These are phyloP conservation scores for Planiliza haematocheilus DNA, from an alignment of 2,113 vertebrate genomes.

Conservation along the genomic window DNA sequence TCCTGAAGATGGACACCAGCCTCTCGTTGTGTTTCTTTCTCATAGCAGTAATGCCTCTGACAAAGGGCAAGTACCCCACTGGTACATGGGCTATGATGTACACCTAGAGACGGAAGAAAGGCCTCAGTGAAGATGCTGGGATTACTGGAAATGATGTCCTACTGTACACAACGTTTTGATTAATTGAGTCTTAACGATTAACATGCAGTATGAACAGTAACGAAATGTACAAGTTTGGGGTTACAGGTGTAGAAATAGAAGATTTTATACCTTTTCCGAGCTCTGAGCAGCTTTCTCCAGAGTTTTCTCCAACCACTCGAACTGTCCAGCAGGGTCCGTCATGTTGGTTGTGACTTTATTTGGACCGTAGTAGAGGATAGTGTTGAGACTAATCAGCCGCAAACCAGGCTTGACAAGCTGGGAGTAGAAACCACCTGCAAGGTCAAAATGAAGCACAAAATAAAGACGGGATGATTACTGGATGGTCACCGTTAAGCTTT, in stretches of 20 bases:
- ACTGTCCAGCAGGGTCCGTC: constrained; percentile 86
- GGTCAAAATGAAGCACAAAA: too few relatives aligned
- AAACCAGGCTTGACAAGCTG: constrained; percentile 86
- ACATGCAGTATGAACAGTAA: not conserved
- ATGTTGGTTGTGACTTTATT: constrained; percentile 85
- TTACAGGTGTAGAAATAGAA: too few relatives aligned
- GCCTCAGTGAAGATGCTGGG: not conserved
- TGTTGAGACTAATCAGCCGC: constrained; percentile 94
- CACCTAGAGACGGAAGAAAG: constrained; percentile 80
- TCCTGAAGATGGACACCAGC: constrained; percentile 89
- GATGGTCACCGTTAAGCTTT: too few relatives aligned
- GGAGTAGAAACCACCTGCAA: constrained; percentile 94
- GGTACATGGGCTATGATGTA: constrained; percentile 94
- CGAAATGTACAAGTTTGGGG: not conserved
- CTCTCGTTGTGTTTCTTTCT: constrained; percentile 87
- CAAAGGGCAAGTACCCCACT: constrained; percentile 89
- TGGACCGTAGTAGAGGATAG: constrained; percentile 93
- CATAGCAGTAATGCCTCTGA: constrained; percentile 82
- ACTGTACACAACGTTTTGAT: not conserved
- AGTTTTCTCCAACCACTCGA: constrained; percentile 70
- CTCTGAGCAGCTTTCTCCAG: constrained; percentile 54
- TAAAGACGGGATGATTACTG: too few relatives aligned
- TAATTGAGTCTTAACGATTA: not conserved
- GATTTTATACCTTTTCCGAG: constrained; percentile 62
- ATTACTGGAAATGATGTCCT: too few relatives aligned